Conservation (phyloP, 2,113 vertebrate genomes). For the Percina caprodes region DNA sequence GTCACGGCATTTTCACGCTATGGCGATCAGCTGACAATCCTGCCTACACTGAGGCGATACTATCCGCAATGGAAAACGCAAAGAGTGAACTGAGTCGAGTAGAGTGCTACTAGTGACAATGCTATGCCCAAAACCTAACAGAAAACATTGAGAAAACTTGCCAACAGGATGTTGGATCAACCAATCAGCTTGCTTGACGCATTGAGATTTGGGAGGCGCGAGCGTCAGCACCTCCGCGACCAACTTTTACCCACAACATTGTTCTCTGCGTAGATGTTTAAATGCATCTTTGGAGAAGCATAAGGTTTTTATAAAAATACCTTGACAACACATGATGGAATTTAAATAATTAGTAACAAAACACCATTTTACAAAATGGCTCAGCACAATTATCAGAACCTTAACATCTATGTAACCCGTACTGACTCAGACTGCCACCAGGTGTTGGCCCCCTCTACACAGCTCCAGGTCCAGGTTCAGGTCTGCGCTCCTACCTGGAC, state of each 20-base stretch:
- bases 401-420: neutral
- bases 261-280: neutral
- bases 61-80: no score
- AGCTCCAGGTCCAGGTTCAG: slow-evolving; percentile 6
- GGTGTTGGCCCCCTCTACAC: neutral
- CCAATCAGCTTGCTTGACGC: neutral
- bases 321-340: neutral
- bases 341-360: neutral
- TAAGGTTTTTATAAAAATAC: neutral
- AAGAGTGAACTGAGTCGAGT: no score
- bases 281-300: neutral
- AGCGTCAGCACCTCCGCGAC: neutral
- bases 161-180: neutral
- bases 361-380: neutral
- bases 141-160: neutral
- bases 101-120: no score
- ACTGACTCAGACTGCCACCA: neutral
- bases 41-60: no score
- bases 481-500: slow-evolving; percentile 69
- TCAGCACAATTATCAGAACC: neutral
- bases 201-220: neutral
- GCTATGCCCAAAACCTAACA: neutral
- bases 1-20: no score
- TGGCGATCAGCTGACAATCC: no score
- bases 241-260: neutral